Conservation (phyloP, 2,113 vertebrate genomes). For the Fregata magnificens region DNA sequence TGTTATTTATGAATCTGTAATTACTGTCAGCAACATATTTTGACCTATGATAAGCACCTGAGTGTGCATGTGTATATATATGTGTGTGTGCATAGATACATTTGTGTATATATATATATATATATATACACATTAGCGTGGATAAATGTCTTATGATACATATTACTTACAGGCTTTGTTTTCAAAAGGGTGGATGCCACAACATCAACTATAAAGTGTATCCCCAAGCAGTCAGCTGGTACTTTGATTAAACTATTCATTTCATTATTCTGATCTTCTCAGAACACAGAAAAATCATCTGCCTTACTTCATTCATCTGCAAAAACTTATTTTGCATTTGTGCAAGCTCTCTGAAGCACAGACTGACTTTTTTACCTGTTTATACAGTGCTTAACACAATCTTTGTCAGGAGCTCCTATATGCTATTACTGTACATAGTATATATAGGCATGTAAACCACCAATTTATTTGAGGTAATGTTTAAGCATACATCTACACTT, state of each 20-base stretch:
- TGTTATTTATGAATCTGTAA: not conserved
- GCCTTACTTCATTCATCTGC: not conserved
- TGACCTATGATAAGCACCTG: not conserved
- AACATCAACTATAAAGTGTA: not conserved
- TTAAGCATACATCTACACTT: not conserved
- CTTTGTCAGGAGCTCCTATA: not conserved
- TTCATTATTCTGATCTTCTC: not conserved
- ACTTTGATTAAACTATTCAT: not conserved
- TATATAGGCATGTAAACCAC: not conserved
- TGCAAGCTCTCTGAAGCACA: not conserved
- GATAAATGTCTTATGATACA: not conserved
- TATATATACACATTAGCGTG: not conserved
- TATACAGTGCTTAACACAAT: not conserved
- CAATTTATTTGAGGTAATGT: not conserved
- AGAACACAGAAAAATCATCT: not conserved
- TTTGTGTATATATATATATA: too few species aligned
- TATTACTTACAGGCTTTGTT: not conserved
- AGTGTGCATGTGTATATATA: not conserved
- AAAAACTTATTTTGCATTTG: not conserved
- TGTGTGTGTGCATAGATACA: too few species aligned
- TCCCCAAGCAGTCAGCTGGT: not conserved
- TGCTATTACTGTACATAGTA: not conserved
- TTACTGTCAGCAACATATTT: not conserved
- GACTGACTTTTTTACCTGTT: not conserved
- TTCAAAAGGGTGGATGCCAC: not conserved